phyloP scores from a whole-genome alignment of 92 coral and sea anemone species.

The Scolanthus callimorphus region DNA sequence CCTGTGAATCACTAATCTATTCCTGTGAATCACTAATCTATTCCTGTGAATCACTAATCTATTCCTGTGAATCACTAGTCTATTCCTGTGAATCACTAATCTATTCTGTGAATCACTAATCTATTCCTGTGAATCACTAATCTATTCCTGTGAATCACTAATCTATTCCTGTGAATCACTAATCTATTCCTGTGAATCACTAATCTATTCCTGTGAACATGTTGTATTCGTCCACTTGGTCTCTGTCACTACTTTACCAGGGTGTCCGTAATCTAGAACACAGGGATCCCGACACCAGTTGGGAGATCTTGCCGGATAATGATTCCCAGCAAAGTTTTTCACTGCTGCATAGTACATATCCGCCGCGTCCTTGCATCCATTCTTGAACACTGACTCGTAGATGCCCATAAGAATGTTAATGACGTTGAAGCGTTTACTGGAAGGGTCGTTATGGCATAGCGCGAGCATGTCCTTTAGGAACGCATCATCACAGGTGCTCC shows the following conservation, averaged over 20 bases:
- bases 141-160: too few species aligned
- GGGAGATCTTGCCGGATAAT: constrained; percentile 52
- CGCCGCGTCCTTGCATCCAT: constrained; percentile 35
- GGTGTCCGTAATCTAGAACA: constrained; percentile 43
- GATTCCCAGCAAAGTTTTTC: constrained; percentile 31
- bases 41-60: too few species aligned
- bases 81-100: too few species aligned
- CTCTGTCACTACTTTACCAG: constrained; percentile 8
- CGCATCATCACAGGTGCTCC: constrained; percentile 38
- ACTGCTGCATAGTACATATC: constrained; percentile 62
- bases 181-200: too few species aligned
- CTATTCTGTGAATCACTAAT: too few species aligned
- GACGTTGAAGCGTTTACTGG: constrained; percentile 22
- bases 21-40: too few species aligned
- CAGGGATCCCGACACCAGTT: constrained; percentile 69
- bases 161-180: too few species aligned
- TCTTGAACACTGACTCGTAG: constrained; percentile 11
- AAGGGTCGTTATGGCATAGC: constrained; percentile 13
- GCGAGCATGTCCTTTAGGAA: constrained; percentile 61
- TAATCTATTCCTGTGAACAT: too few species aligned
- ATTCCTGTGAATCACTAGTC: too few species aligned
- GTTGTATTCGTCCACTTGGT: too few species aligned
- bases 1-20: too few species aligned
- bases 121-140: too few species aligned
- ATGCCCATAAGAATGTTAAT: constrained; percentile 30